Evolutionary conservation across 2,113 vertebrate species (phyloP), one percentile per base, ranked within the genome.

Genomic region (Coturnix japonica): DNA sequence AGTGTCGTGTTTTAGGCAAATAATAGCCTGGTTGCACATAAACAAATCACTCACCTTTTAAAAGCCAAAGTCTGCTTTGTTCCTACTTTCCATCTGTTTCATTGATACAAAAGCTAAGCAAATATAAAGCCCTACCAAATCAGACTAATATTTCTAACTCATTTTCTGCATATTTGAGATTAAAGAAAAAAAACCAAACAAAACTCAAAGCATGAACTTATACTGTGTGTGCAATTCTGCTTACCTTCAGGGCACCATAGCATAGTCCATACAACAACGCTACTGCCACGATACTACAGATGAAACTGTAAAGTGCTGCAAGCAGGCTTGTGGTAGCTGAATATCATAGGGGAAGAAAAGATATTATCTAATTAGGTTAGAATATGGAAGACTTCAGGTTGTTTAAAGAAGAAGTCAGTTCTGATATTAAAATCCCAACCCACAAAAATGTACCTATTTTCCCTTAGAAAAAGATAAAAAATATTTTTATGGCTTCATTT

Each of bases 231-330:
- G 20, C 79, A 63, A 18, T 19, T 59, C 9, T 64, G 53, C 97
- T 98, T 89, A 99, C 99, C 99, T 99, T 99, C 93, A 99, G 97
- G 76, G 99, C 99, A 75, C 99, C 99, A 13, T 99, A 99, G 96
- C 99, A 99, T 89, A 99, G 97, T 86, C 99, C 99, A 51, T 99
- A 99, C 20, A 99, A 97, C 95, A 99, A 98, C 65, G 98, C 98
- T 44, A 99, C 98, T 28, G 99, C 99, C 96, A 99, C 96, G n/a
- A 99, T 93, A 97, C 99, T 99, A 94, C 99, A 99, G 94, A 99
- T 97, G 80, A 99, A 97, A 95, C 99, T 99, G 98, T 99, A 99
- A 94, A 99, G 96, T 59, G 99, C 98, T 76, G 99, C 99, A 93
- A 99, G 98, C 85, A 99, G 98, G 98, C 99, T 99, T 86, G 98